These are phyloP conservation scores for Colaptes auratus DNA, from an alignment of 2,113 vertebrate genomes.

Conservation along the genomic window DNA sequence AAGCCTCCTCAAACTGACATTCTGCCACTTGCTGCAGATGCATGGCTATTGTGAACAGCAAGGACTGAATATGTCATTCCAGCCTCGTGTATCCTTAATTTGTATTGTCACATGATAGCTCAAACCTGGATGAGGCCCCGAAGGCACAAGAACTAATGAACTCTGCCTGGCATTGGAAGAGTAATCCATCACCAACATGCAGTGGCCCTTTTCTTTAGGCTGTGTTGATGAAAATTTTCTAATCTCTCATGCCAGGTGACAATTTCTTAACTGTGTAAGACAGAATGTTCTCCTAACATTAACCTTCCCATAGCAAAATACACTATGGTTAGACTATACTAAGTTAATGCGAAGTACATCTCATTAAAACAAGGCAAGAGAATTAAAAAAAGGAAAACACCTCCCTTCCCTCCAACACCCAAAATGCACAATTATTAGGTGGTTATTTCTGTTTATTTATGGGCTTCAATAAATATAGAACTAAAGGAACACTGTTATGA, in stretches of 20 bases:
- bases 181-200: neutral
- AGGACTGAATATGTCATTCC: slow-evolving; percentile 28
- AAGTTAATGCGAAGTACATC: neutral
- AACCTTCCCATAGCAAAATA: neutral
- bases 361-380: neutral
- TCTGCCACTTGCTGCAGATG: slow-evolving; percentile 32
- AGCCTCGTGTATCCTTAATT: neutral
- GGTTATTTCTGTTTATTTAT: neutral
- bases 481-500: neutral
- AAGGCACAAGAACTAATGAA: slow-evolving; percentile 49
- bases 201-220: neutral
- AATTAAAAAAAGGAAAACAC: neutral
- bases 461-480: neutral
- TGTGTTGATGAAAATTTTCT: slow-evolving; percentile 9
- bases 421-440: too few relatives aligned
- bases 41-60: neutral
- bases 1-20: slow-evolving; percentile 18
- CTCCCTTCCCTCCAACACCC: too few relatives aligned
- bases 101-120: slow-evolving; percentile 14
- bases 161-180: slow-evolving; percentile 15
- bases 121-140: slow-evolving; percentile 11
- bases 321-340: neutral
- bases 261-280: neutral
- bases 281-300: neutral
- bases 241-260: neutral